Evolutionary conservation across 2,888 invertebrate species (phyloP), one percentile per base, ranked within the genome.

Genomic region (Drosophila mulleri): DNA sequence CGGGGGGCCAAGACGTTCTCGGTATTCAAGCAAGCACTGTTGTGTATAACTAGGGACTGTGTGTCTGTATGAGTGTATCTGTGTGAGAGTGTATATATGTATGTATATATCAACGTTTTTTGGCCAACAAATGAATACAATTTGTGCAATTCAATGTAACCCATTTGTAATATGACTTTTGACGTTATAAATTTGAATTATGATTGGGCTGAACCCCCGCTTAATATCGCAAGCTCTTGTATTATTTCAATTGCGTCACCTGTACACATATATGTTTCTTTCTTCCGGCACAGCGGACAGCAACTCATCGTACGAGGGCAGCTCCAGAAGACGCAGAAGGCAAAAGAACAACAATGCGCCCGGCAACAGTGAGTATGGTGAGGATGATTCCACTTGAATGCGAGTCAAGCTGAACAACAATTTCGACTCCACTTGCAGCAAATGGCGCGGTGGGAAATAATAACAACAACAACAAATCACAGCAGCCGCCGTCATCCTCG

Each of bases 251-350:
- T 70, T 47, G 23, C 56, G 32, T 75, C 39, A 61, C 32, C 64
- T 68, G 47, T 54, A 12, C 23, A 26, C 41, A 56, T 56, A 8
- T 56, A 56, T 56, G 56, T 44, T 32, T 57, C 61, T 52, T 18
- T 72, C 72, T 47, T 44, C 20, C 45, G 44, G 18, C 39, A 58
- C 69, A 93, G 93, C 93, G 79, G 93, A 93, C 87, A 93, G 93
- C 78, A 92, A 92, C 88, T 93, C 93, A 59, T 93, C 93, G 42
- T 92, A 91, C 75, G 93, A 93, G 80, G 92, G 91, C 68, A 92
- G 91, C 79, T 90, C 91, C 73, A 80, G 92, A 79, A 88, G 93
- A 85, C 92, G 93, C 78, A 88, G 93, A 85, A 86, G 91, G 82
- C 92, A 92, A 78, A 92, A 92, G 89, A 92, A 90, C 85, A 88